Conservation (phyloP, 2,113 vertebrate species). For the Siniperca knerii region DNA sequence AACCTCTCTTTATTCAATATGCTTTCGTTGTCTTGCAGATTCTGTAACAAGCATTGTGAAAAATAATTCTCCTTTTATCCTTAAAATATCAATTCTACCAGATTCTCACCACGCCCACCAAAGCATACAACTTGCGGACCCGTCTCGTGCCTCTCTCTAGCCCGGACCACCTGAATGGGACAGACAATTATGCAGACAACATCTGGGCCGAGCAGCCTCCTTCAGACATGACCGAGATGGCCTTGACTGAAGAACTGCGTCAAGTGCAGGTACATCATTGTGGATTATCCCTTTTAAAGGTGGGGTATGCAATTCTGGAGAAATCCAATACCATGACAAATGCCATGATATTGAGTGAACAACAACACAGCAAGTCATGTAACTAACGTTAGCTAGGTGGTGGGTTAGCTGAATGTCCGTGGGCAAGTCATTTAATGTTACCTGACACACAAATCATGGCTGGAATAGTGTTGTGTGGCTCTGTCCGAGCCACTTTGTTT, state of each 20-base stretch:
- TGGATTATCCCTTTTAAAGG: not conserved
- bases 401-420: too few species aligned
- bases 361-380: too few species aligned
- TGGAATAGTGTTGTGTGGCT: too few species aligned
- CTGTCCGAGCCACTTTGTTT: too few species aligned
- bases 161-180: constrained; percentile 83
- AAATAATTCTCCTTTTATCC: not conserved
- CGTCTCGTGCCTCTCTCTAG: constrained; percentile 85
- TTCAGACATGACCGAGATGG: constrained; percentile 91
- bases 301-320: too few species aligned
- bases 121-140: constrained; percentile 88
- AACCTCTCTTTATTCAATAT: not conserved
- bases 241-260: constrained; percentile 91
- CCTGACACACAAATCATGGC: too few species aligned
- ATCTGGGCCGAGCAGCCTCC: constrained; percentile 89
- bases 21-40: not conserved
- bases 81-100: constrained; percentile 64
- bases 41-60: not conserved
- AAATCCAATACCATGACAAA: too few species aligned
- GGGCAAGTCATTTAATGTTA: too few species aligned
- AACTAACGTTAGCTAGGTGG: too few species aligned
- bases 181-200: constrained; percentile 67
- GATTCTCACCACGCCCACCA: constrained; percentile 94
- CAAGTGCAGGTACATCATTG: constrained; percentile 87
- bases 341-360: too few species aligned